Evolutionary conservation across 2,113 vertebrate species (phyloP).

Genomic region (Acrocephalus kingi): DNA sequence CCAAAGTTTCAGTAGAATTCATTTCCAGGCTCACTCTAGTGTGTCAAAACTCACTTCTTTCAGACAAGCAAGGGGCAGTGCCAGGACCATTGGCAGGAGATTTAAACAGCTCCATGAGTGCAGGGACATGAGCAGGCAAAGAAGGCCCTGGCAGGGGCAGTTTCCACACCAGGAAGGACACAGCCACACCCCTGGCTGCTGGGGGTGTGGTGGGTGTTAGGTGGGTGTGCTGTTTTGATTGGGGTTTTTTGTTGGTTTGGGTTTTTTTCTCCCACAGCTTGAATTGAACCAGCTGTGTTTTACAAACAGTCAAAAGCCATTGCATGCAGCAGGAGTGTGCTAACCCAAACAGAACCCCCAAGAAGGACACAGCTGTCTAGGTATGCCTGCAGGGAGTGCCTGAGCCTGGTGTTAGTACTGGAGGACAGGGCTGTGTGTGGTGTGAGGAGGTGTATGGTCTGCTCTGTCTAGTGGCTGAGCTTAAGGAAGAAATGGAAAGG

Average conservation of each 20-base stretch:
- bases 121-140: no score
- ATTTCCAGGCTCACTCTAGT: not conserved
- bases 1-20: not conserved
- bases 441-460: not conserved
- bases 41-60: not conserved
- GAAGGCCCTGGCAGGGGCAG: not conserved
- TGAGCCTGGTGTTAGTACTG: not conserved
- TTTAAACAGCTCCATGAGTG: not conserved
- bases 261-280: rapidly evolving
- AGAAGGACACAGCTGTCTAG: not conserved
- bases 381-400: not conserved
- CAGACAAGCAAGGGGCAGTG: no score
- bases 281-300: rapidly evolving
- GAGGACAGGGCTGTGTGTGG: not conserved
- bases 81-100: not conserved
- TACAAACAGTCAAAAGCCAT: not conserved
- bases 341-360: not conserved
- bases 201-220: rapidly evolving
- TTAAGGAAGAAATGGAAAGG: not conserved
- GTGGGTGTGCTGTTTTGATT: not conserved
- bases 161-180: no score
- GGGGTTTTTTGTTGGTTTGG: not conserved
- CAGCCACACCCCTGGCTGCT: not conserved
- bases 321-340: not conserved
- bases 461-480: not conserved